Evolutionary conservation across 2,797 vertebrate genomes (phyloP).

Genomic region (Salmo trutta): DNA sequence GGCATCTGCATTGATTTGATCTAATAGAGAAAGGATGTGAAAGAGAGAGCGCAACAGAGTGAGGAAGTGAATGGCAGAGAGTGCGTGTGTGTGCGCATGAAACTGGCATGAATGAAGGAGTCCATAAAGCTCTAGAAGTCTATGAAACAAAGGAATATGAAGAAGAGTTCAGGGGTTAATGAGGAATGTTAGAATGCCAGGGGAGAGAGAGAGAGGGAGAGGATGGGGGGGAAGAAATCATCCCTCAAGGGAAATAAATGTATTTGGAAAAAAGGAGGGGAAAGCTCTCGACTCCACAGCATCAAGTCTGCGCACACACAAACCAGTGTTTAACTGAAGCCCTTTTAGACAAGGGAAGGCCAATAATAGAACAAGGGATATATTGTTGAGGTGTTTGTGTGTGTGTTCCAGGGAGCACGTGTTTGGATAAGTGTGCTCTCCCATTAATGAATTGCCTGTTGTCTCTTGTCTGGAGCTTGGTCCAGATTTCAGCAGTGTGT

Average conservation of each 20-base stretch:
- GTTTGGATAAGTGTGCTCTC: constrained; percentile 5
- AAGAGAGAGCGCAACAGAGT: too few species aligned
- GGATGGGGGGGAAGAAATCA: constrained; percentile 25
- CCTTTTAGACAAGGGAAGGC: constrained; percentile 60
- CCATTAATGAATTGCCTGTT: not conserved
- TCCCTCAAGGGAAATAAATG: not conserved
- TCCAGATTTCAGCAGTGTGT: not conserved
- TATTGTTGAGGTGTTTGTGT: constrained; percentile 55
- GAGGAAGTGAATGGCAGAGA: not conserved
- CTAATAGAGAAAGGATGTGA: not conserved
- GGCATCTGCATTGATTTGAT: too few species aligned
- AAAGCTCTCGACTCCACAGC: constrained; percentile 61
- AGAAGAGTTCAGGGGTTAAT: constrained; percentile 13
- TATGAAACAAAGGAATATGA: constrained; percentile 37
- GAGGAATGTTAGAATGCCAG: not conserved
- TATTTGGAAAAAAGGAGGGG: constrained; percentile 70
- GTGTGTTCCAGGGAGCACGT: not conserved
- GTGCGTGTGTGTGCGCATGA: not conserved
- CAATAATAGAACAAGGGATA: constrained; percentile 56
- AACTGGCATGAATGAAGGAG: constrained; percentile 45
- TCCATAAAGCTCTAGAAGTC: constrained; percentile 48
- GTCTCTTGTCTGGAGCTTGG: constrained; percentile 6
- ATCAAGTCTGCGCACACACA: constrained; percentile 49
- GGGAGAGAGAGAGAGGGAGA: constrained; percentile 16
- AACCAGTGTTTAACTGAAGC: constrained; percentile 42